Base-by-base conservation (phyloP, 2,113 vertebrate genomes). In the Ageneiosus marmoratus region DNA sequence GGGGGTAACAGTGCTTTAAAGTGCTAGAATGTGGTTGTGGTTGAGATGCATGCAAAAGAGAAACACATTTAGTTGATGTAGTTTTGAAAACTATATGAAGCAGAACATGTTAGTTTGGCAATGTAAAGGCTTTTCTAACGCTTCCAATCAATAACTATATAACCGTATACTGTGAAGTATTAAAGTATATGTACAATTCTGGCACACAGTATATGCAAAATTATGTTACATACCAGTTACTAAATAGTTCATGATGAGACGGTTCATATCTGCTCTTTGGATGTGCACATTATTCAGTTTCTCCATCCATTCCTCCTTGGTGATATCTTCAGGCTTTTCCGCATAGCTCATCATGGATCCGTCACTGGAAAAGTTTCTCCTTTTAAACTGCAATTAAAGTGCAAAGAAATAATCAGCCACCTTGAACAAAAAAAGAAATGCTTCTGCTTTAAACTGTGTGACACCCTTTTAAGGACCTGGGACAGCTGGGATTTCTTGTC, bases 241-340 rank as follows among this genome's bases (percentile, higher is more conserved):
- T 88, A 99, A 91, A 92, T 99, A 99, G 90, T 99, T 99, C 98
- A 99, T 99, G 90, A 99, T 99, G 85, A 99, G 96, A 12, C 98
- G 95, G 78, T 99, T 99, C 98, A 99, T 99, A 89, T 99, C 98
- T 32, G 98, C 97, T 90, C 98, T 95, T 89, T 99, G 98, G 86
- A 99, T 98, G 44, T 99, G 98, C 76, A 99, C 95, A 90, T 98
- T 98, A 88, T 97, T 98, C 48, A 99, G 91, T 81, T 98, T 99
- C 85, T 99, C 98, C 98, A 99, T 96, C 98, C 98, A 99, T 89
- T 99, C 97, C 86, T 99, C 98, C 94, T 97, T 98, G 0, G 98
- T 98, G 89, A 99, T 96, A 90, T 99, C 98, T 87, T 99, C 98
- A 72, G 96, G 95, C 91, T 99, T 99, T 94, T 99, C 98, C 83